Conservation (phyloP, 1,140 invertebrate species). For the Pseudomyrmex gracilis region DNA sequence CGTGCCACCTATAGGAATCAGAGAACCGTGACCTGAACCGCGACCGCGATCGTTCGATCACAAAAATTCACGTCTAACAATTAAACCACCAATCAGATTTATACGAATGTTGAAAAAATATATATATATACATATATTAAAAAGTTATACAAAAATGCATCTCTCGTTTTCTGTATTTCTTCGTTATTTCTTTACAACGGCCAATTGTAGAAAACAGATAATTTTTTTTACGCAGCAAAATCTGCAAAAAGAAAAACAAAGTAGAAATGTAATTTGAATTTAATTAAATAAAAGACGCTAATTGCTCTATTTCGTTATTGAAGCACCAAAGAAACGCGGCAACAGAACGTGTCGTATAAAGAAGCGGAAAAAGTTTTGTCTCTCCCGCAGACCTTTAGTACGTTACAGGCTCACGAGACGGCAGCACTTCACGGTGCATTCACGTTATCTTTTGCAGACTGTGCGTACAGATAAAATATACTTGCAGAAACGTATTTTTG, state of each 20-base stretch:
- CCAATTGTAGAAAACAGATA: too few species aligned
- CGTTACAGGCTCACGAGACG: constrained; percentile 58
- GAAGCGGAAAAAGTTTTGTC: constrained; percentile 69
- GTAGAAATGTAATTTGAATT: constrained; percentile 4
- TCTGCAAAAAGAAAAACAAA: background rate
- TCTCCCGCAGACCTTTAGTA: constrained; percentile 33
- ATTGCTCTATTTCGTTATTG: constrained; percentile 5
- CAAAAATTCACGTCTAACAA: constrained; percentile 5
- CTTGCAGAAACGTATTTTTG: background rate
- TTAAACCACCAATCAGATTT: background rate
- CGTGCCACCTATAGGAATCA: constrained; percentile 56
- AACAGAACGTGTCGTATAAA: constrained; percentile 4
- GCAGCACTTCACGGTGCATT: constrained; percentile 71
- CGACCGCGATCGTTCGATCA: constrained; percentile 38
- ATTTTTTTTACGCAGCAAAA: background rate
- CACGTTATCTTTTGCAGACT: background rate
- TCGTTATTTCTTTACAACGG: background rate
- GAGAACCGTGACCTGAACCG: constrained; percentile 52
- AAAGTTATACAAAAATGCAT: background rate
- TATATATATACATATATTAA: background rate
- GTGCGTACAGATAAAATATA: background rate
- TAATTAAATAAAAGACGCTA: constrained; percentile 25
- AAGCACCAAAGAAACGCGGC: constrained; percentile 16
- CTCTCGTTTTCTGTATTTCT: background rate
- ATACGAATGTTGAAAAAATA: background rate